Evolutionary conservation across 2,888 invertebrate genomes (phyloP).

Genomic region (Punctoribates punctum): DNA sequence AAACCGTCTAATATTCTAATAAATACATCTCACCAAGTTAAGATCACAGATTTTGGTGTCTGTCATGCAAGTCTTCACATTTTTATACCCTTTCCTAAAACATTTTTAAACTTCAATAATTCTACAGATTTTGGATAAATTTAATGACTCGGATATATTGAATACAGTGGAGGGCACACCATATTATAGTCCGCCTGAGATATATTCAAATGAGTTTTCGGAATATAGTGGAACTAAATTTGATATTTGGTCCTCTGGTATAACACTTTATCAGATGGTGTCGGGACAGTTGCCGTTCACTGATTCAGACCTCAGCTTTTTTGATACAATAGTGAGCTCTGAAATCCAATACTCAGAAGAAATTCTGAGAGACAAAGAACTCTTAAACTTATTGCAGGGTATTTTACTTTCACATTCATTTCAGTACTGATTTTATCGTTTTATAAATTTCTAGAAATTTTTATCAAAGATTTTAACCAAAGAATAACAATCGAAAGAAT

Average conservation of each 20-base stretch:
- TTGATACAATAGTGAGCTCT: not conserved
- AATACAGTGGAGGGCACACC: not conserved
- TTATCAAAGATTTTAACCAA: conserved; percentile 16
- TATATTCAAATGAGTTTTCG: not conserved
- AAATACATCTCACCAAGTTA: not conserved
- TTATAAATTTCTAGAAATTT: not conserved
- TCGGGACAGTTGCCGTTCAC: not conserved
- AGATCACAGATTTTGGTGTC: conserved; percentile 9
- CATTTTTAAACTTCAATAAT: not conserved
- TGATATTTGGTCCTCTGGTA: conserved; percentile 18
- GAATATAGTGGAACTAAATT: conserved; percentile 12
- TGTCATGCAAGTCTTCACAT: not conserved
- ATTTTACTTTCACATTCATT: not conserved
- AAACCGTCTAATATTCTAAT: not conserved
- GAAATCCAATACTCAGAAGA: not conserved
- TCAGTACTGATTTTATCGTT: not conserved
- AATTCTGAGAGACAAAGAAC: not conserved
- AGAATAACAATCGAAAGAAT: conserved; percentile 8
- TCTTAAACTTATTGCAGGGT: not conserved
- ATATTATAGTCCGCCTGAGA: not conserved
- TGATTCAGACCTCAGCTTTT: not conserved
- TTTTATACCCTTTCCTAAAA: too few relatives aligned
- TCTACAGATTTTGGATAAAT: not conserved
- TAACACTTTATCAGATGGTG: not conserved
- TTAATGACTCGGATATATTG: not conserved